These are phyloP conservation scores for Bruchidius siliquastri DNA, from an alignment of 2,888 invertebrate genomes.

Conservation along the genomic window DNA sequence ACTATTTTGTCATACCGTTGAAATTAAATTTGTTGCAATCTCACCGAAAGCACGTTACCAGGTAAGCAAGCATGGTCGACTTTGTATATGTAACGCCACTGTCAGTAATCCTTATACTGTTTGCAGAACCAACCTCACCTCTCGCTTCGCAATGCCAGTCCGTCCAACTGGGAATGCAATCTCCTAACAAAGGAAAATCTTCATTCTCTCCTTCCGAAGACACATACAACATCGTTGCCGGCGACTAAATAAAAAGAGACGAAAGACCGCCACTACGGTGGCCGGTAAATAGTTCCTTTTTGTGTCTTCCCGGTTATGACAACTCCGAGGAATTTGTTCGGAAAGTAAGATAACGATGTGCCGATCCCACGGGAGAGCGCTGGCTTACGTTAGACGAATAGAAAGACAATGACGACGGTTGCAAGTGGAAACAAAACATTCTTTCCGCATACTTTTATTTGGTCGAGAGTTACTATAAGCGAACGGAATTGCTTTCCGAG, in stretches of 20 bases:
- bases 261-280: neutral
- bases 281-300: constrained; percentile 5
- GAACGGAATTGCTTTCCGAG: neutral
- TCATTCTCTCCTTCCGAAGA: neutral
- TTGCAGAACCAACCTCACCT: neutral
- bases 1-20: no score
- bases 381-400: neutral
- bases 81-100: neutral
- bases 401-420: neutral
- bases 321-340: constrained; percentile 5
- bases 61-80: no score
- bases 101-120: neutral
- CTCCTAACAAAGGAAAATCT: neutral
- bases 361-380: neutral
- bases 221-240: neutral
- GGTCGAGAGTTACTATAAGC: neutral
- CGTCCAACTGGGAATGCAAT: neutral
- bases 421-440: neutral
- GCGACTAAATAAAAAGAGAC: neutral
- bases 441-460: neutral
- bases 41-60: no score
- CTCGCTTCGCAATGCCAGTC: neutral
- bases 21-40: no score
- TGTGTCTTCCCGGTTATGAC: constrained; percentile 3
- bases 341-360: neutral